Percentiles rank a stretch among this genome's conserved stretches.
Evolutionary conservation across 2,797 vertebrate genomes (phyloP).

Genomic region (Smutsia temminckii): DNA sequence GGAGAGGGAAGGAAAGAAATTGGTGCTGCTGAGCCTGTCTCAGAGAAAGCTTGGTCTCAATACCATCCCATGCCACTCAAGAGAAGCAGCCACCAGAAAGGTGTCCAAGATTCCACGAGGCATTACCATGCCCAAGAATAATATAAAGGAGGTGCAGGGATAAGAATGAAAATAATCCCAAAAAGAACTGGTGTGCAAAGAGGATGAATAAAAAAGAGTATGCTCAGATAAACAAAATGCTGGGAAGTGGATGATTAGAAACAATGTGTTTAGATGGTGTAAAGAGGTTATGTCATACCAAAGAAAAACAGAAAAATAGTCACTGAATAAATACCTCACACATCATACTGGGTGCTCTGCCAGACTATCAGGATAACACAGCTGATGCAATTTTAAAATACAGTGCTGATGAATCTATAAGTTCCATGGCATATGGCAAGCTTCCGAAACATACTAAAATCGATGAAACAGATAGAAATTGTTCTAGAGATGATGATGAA

Average conservation of each 20-base stretch:
- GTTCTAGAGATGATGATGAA: neutral
- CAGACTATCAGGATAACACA: neutral
- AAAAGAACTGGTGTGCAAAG: neutral
- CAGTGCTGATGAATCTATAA: neutral
- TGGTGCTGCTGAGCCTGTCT: neutral
- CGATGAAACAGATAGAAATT: neutral
- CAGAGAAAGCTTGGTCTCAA: neutral
- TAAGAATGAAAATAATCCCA: neutral
- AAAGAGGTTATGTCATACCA: neutral
- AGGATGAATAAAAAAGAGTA: neutral
- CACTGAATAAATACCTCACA: neutral
- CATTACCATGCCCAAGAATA: neutral
- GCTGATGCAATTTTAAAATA: conserved; percentile 30
- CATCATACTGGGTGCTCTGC: neutral
- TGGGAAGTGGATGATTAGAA: neutral
- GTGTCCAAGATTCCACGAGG: neutral
- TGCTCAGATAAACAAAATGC: neutral
- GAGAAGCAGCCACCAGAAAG: neutral
- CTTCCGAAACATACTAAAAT: conserved; percentile 11
- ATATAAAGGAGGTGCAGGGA: neutral
- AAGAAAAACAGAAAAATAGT: neutral
- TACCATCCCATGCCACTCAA: neutral
- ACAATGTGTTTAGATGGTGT: neutral
- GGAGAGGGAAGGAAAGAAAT: neutral
- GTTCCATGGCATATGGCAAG: neutral